Conservation (phyloP, 2,113 vertebrate genomes). For the Barnardius zonarius region DNA sequence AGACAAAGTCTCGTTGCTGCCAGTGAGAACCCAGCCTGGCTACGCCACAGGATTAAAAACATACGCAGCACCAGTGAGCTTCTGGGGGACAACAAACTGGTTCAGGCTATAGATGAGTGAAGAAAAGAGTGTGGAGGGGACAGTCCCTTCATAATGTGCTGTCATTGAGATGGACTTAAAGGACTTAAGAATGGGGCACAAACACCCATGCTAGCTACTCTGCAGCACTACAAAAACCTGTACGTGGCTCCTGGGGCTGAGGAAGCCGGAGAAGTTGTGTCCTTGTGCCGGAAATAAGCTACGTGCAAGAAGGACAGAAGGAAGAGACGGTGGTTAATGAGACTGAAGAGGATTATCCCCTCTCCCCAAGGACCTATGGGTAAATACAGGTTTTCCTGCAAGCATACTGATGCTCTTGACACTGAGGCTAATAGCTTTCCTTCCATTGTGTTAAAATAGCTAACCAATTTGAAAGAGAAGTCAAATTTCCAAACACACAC, state of each 20-base stretch:
- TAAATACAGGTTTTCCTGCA: conserved; percentile 44
- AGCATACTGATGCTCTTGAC: background rate
- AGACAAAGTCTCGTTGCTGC: rapidly evolving
- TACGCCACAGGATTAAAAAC: background rate
- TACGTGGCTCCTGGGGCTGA: background rate
- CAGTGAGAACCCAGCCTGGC: background rate
- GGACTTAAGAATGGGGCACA: background rate
- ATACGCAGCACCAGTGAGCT: background rate
- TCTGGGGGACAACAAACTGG: background rate
- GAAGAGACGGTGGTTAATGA: background rate
- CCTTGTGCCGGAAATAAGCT: background rate
- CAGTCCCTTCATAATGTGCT: background rate
- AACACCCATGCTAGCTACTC: rapidly evolving
- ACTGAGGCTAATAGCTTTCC: background rate
- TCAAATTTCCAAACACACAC: background rate
- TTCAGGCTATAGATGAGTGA: background rate
- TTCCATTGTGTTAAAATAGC: conserved; percentile 3
- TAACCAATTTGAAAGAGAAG: conserved; percentile 2
- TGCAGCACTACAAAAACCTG: background rate
- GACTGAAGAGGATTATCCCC: background rate
- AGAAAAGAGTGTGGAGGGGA: rapidly evolving
- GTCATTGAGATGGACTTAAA: background rate
- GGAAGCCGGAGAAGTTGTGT: background rate
- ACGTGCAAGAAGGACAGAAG: background rate
- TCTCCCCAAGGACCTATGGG: background rate